Percentiles rank a stretch among this genome's conserved stretches.
Conservation (phyloP, 2,888 invertebrate genomes). For the Tiliacea aurago region DNA sequence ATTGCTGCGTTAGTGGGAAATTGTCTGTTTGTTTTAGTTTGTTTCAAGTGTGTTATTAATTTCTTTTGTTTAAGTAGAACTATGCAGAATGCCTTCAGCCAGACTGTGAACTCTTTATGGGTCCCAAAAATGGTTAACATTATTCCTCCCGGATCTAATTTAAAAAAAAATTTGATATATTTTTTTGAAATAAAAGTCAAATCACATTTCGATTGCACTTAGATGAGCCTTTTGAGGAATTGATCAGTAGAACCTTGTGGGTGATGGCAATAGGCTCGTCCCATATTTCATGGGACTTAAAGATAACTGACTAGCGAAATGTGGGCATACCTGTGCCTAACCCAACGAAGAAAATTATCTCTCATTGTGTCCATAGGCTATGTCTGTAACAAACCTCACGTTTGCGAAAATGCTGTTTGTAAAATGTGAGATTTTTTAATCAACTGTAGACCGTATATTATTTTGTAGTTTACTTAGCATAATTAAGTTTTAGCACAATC, state of each 20-base stretch:
- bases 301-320: no score
- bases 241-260: not conserved
- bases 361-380: no score
- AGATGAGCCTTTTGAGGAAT: not conserved
- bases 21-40: conserved; percentile 48
- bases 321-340: no score
- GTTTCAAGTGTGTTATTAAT: conserved; percentile 14
- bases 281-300: no score
- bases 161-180: no score
- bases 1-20: conserved; percentile 49
- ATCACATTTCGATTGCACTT: not conserved
- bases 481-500: no score
- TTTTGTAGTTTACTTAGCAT: no score
- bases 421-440: no score
- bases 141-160: not conserved
- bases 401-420: no score
- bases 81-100: not conserved
- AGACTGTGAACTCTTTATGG: not conserved
- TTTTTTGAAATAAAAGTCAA: not conserved
- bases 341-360: no score
- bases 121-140: not conserved
- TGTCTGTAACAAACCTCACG: no score
- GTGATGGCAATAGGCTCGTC: not conserved
- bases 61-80: conserved; percentile 9
- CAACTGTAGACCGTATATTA: no score